phyloP scores from a whole-genome alignment of 2,797 vertebrate genomes.

The Sebastes ruberrimus region DNA sequence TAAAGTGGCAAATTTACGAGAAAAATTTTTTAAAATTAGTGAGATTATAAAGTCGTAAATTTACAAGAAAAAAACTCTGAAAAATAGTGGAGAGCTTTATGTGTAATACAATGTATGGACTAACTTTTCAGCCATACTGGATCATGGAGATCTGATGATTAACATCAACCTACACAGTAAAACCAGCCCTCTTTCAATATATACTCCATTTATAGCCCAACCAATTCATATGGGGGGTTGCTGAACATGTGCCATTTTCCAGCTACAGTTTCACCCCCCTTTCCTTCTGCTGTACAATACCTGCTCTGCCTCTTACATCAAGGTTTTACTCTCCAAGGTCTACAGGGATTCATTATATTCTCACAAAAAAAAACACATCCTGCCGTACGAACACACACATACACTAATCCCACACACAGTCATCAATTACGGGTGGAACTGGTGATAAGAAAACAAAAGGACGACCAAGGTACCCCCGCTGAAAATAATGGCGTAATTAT shows the following conservation, averaged over 20 bases:
- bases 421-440: constrained; percentile 14
- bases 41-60: no score
- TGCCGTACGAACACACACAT: not conserved
- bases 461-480: not conserved
- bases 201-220: not conserved
- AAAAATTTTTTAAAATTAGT: accelerated
- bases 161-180: not conserved
- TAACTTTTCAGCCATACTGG: not conserved
- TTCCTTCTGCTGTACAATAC: not conserved
- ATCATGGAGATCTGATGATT: constrained; percentile 9
- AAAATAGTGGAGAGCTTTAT: not conserved
- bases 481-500: constrained; percentile 30
- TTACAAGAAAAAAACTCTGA: no score
- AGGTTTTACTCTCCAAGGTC: not conserved
- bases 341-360: not conserved
- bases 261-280: constrained; percentile 3
- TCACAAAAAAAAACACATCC: not conserved
- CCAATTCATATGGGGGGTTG: not conserved
- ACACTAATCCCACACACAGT: not conserved
- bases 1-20: no score
- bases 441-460: constrained; percentile 29
- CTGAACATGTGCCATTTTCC: not conserved
- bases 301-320: not conserved
- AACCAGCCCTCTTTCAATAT: not conserved
- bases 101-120: not conserved